These are phyloP conservation scores for Sylvilagus bachmani DNA, from an alignment of 2,113 vertebrate genomes.

Conservation along the genomic window DNA sequence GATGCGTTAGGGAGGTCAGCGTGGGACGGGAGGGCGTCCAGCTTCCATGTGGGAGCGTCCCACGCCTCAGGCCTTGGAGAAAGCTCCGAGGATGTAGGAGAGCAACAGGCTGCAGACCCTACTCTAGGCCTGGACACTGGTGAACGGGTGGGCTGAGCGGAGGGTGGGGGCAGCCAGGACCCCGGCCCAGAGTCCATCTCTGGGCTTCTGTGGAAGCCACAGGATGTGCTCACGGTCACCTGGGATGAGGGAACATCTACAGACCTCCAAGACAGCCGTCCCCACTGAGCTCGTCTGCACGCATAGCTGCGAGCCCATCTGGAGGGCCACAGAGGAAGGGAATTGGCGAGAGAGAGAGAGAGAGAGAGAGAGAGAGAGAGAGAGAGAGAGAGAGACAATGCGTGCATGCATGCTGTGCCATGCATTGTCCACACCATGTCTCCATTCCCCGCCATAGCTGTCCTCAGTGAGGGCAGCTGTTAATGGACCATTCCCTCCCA, in stretches of 20 bases:
- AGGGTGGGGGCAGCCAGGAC: slow-evolving; percentile 5
- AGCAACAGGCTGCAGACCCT: not conserved
- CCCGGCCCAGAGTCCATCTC: slow-evolving; percentile 56
- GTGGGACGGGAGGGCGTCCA: slow-evolving; percentile 24
- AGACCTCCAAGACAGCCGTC: not conserved
- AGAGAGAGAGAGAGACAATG: not conserved
- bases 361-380: not conserved
- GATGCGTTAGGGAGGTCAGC: slow-evolving; percentile 33
- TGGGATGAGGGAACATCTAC: not conserved
- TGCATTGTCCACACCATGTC: not conserved
- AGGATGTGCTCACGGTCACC: slow-evolving; percentile 69
- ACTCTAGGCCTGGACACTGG: not conserved
- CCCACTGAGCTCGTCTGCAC: not conserved
- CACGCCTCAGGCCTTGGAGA: slow-evolving; percentile 28
- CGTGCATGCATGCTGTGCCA: too few relatives aligned
- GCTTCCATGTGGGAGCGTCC: not conserved
- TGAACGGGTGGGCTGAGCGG: not conserved
- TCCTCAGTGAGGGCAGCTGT: not conserved
- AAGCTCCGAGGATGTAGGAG: not conserved
- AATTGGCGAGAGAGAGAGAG: not conserved
- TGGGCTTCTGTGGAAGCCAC: slow-evolving; percentile 43
- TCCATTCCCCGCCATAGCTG: not conserved
- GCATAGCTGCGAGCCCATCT: not conserved
- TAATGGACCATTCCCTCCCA: not conserved
- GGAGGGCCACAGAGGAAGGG: not conserved